These are phyloP conservation scores for Drosophila insularis DNA, from an alignment of 1,140 invertebrate genomes.

Conservation along the genomic window DNA sequence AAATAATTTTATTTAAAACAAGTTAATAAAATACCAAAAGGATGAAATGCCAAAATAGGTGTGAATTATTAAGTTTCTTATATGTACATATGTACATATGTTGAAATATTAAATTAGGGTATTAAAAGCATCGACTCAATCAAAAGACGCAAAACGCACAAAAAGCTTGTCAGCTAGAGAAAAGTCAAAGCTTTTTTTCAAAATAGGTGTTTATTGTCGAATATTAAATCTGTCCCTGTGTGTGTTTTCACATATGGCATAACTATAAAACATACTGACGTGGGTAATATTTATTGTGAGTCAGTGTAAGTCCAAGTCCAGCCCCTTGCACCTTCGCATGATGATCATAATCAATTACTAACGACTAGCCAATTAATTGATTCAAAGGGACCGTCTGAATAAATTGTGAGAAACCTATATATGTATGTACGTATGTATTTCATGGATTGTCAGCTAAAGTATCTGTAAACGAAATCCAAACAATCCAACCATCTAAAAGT, in stretches of 20 bases:
- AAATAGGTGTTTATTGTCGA: constrained; percentile 15
- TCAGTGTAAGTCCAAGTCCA: constrained; percentile 9
- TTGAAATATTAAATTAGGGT: not conserved
- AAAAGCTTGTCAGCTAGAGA: constrained; percentile 9
- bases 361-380: constrained; percentile 54
- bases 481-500: not conserved
- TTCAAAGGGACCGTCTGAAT: constrained; percentile 57
- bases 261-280: constrained; percentile 15
- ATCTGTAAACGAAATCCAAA: not conserved
- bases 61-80: too few relatives aligned
- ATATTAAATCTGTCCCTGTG: not conserved
- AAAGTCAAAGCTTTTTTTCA: not conserved
- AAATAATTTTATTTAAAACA: too few relatives aligned
- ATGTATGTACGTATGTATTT: not conserved
- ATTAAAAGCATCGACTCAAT: not conserved
- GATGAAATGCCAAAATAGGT: too few relatives aligned
- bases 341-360: constrained; percentile 41
- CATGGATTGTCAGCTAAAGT: not conserved
- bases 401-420: not conserved
- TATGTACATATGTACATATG: too few relatives aligned
- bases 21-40: too few relatives aligned
- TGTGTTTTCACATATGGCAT: constrained; percentile 14
- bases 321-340: constrained; percentile 37
- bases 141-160: not conserved
- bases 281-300: not conserved